These are phyloP conservation scores for Alca torda DNA, from an alignment of 2,797 vertebrate genomes.

Conservation along the genomic window DNA sequence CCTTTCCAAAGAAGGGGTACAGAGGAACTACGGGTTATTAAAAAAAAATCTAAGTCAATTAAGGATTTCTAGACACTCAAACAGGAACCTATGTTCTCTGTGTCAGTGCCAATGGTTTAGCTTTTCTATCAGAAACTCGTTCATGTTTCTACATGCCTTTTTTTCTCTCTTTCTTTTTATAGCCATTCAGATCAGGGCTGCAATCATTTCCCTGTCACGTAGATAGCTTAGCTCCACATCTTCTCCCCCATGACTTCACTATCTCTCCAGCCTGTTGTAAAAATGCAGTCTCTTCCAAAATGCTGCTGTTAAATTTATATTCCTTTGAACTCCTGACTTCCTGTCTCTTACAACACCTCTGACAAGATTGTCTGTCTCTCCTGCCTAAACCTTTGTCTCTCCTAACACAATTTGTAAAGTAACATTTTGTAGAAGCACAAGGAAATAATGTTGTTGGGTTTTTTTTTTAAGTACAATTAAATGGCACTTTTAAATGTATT, in stretches of 20 bases:
- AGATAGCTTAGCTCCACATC: background rate
- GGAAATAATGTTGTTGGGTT: background rate
- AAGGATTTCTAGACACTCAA: background rate
- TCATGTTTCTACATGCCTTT: background rate
- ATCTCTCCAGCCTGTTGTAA: background rate
- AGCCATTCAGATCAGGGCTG: background rate
- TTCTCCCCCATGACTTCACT: background rate
- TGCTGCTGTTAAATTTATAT: background rate
- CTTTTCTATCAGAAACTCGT: background rate
- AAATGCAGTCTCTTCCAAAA: background rate
- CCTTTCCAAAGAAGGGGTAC: background rate
- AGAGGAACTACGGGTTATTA: background rate
- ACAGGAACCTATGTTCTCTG: background rate
- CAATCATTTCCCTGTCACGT: background rate
- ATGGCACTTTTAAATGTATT: background rate
- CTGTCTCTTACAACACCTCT: background rate
- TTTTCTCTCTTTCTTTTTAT: background rate
- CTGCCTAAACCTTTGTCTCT: background rate
- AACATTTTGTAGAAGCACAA: background rate
- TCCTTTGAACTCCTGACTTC: background rate
- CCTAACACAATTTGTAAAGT: background rate
- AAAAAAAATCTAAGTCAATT: background rate
- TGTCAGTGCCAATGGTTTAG: background rate
- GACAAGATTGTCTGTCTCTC: background rate
- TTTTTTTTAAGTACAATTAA: background rate